Base-by-base conservation (phyloP, 2,113 vertebrate genomes). In the Chelonoidis abingdonii region DNA sequence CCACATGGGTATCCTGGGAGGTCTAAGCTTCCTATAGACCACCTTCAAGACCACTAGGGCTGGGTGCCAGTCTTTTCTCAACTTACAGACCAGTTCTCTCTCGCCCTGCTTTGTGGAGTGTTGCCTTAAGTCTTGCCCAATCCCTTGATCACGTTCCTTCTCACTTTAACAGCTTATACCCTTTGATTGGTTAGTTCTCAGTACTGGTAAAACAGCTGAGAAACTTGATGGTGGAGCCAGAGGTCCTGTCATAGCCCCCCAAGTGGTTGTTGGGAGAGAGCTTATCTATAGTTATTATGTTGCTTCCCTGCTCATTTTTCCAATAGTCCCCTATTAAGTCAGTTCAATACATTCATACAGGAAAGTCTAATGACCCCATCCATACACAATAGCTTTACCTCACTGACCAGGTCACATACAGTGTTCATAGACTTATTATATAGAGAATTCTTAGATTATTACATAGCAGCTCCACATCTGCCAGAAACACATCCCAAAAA, bases 401-500 rank as follows among this genome's bases (percentile, higher is more conserved):
- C 92, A 84, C 80, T 75, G 88, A 47, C 75, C 65, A 79, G 80
- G 78, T 31, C 89, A 53, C 4, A 1, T 91, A 94, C 1, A 0
- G 53, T 94, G 25, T 75, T 92, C 59, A 83, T 79, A 87, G 96
- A 83, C 83, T 80, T 69, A 88, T 86, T 52, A 53, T 22, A 3
- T 75, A 81, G 62, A 44, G 24, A 75, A 69, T 79, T 87, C 91
- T 92, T 91, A 76, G 84, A 85, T 96, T 93, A 93, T 80, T 57
- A 89, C 92, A 17, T 83, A 93, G 27, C 54, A 93, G 89, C 57
- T 92, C 86, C 88, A 96, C 53, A 6, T 72, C 94, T 59, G n/a
- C 59, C 79, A 93, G 19, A 27, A 86, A n/a, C 35, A 50, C 8
- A 29, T 24, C 50, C 80, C 92, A 65, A 85, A 82, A 81, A 79